These are phyloP conservation scores for Falco columbarius DNA, from an alignment of 2,797 vertebrate species.

Conservation along the genomic window DNA sequence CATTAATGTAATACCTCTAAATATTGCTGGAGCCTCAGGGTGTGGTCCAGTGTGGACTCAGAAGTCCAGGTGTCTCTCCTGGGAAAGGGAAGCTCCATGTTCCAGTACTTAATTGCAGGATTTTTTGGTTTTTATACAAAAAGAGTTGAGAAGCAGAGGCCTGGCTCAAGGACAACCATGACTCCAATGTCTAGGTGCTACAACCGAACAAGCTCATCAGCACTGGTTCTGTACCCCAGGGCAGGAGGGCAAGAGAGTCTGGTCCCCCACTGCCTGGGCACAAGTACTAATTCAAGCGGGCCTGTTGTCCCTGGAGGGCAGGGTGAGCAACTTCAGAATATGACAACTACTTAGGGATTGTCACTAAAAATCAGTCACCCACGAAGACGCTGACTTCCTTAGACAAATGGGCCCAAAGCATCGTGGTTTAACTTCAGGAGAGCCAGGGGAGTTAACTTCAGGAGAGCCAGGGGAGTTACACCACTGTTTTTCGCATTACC, in stretches of 20 bases:
- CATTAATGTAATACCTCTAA: not conserved
- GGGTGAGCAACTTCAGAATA: not conserved
- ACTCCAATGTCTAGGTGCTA: not conserved
- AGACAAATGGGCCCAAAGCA: not conserved
- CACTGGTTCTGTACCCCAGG: not conserved
- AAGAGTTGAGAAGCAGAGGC: not conserved
- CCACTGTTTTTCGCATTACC: not conserved
- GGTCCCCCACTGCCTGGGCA: not conserved
- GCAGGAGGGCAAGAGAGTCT: not conserved
- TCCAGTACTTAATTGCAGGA: not conserved
- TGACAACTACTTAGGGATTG: slow-evolving; percentile 39
- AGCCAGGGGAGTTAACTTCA: not conserved
- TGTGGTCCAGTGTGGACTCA: not conserved
- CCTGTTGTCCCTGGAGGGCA: slow-evolving; percentile 22
- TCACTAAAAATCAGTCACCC: slow-evolving; percentile 13
- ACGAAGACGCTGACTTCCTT: not conserved
- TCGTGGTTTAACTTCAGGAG: not conserved
- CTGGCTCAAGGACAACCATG: not conserved
- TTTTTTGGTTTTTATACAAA: not conserved
- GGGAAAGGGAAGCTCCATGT: not conserved
- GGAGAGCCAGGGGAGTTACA: not conserved
- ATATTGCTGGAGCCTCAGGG: not conserved
- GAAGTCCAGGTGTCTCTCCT: not conserved
- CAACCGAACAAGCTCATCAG: not conserved
- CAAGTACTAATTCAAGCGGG: not conserved